Base-by-base conservation (phyloP, 2,113 vertebrate species). In the Corythornis madagascariensis region DNA sequence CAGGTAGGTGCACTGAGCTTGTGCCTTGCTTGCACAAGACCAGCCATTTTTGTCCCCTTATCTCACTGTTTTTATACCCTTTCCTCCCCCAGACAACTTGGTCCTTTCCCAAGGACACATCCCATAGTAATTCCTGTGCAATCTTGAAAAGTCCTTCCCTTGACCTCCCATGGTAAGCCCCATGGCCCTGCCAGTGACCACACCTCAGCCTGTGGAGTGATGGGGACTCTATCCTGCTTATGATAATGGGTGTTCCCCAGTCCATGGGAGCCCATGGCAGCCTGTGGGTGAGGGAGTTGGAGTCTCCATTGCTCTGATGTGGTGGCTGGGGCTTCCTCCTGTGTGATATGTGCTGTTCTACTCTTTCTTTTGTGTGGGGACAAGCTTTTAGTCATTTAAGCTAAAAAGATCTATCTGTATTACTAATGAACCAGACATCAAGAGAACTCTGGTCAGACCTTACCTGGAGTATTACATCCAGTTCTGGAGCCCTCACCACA, bases 121-220 rank as follows among this genome's bases (percentile, higher is more conserved):
- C 22, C 38, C n/a, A 8, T 40, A 52, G 4, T 10, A 45, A 66
- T 31, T 7, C 11, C 7, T 0, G 0, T 65, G 18, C 2, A 35
- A 8, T 67, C 48, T 3, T 8, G 8, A 67, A 83, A n/a, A 45
- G 38, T 3, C 10, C 11, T 69, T 80, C 31, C 18, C 4, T 13
- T 80, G 22, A 4, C 10, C 8, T 18, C 3, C 1, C 15, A 7
- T 13, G 3, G 22, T 40, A 22, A 3, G 48, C 15, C 13, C 43
- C 6, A n/a, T 1, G 4, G 9, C 22, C 15, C 2, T 33, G 52
- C 18, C 18, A 43, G 16, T 11, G n/a, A 16, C 11, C 8, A 0
- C 33, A 20, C 48, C 48, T 64, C 69, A 10, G 1, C 48, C 19
- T 45, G 5, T 35, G 45, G 19, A 7, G 10, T 42, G 10, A 61